Base-by-base conservation (phyloP, 2,113 vertebrate genomes). In the Puntigrus tetrazona region DNA sequence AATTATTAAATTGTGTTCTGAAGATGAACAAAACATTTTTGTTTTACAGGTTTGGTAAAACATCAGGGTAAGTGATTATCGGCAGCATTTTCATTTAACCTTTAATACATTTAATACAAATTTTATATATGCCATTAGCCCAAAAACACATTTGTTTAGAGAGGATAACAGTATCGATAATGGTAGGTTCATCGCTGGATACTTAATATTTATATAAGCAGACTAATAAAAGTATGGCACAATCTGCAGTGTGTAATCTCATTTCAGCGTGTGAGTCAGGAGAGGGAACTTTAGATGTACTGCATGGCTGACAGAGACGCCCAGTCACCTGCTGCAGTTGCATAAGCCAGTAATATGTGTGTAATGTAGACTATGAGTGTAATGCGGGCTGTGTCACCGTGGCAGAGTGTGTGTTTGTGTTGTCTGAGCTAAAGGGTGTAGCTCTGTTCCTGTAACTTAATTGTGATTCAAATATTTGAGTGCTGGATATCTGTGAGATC, bases 331-430 rank as follows among this genome's bases (percentile, higher is more conserved):
- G 82, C 79, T 85, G 69, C 50, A 2, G 36, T 88, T 85, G 75
- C 83, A 50, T 76, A 85, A 88, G 81, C 47, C 86, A 83, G 57
- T 9, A n/a, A 83, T 81, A 87, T 88, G 85, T 80, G 14, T 87
- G 88, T 83, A 70, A 88, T 88, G 85, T 55, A 65, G 74, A 81
- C 76, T 83, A 88, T 87, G 88, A 76, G 47, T 45, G 84, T 70
- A 31, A 88, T 81, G 85, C 47, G 59, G 83, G 67, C 79, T 59
- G 78, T 78, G 79, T 84, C 82, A 63, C 52, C 34, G 50, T 75
- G 72, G 52, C 67, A 4, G 36, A 55, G 55, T 52, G 76, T 85
- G 61, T 73, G 83, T 70, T 74, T 59, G 83, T 80, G 75, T 77
- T 38, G 76, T 80, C 61, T 83, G 85, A 13, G 34, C n/a, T 38